A percentile compares a stretch with the other conserved stretches of the same genome.
These are phyloP conservation scores for Platalea minor DNA, from an alignment of 2,797 vertebrate species.

Conservation along the genomic window DNA sequence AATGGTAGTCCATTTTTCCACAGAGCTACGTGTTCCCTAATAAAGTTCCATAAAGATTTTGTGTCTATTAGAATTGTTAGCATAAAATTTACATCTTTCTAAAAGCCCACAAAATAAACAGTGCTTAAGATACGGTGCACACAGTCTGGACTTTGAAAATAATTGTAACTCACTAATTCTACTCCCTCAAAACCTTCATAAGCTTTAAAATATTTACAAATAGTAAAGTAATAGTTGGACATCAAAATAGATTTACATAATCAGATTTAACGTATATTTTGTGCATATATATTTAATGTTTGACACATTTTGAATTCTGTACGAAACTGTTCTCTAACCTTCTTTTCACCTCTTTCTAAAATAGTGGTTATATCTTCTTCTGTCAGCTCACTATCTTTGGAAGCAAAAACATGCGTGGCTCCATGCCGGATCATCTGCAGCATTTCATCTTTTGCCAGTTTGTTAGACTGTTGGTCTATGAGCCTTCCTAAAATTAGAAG, in stretches of 20 bases:
- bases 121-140: background rate
- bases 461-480: slow-evolving; percentile 87
- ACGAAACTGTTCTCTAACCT: slow-evolving; percentile 71
- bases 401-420: slow-evolving; percentile 86
- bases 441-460: slow-evolving; percentile 88
- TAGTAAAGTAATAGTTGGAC: background rate
- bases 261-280: background rate
- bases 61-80: background rate
- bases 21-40: background rate
- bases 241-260: background rate
- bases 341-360: slow-evolving; percentile 87
- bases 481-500: slow-evolving; percentile 77
- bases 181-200: background rate
- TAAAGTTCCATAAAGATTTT: background rate
- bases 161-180: background rate
- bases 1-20: background rate
- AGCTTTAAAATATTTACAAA: background rate
- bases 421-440: slow-evolving; percentile 89
- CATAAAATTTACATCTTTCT: background rate
- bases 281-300: background rate
- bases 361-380: slow-evolving; percentile 86
- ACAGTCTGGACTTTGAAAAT: background rate
- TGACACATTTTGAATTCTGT: background rate
- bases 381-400: slow-evolving; percentile 86
- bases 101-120: background rate